Base-by-base conservation (phyloP, 2,797 vertebrate species). In the Bryconaethiops microstoma region DNA sequence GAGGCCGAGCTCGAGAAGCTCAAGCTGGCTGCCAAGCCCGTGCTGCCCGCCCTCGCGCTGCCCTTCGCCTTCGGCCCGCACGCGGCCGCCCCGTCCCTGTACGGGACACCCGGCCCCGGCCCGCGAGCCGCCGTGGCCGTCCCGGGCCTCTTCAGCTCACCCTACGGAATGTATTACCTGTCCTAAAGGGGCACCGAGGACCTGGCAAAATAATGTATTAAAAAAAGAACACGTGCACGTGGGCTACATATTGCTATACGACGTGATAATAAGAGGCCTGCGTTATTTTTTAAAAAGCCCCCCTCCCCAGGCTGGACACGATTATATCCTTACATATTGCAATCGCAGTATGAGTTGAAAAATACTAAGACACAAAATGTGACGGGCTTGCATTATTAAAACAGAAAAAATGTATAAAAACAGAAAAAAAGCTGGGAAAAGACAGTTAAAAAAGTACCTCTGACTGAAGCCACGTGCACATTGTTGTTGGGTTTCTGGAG, bases 81-180 rank as follows among this genome's bases (percentile, higher is more conserved):
- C 80, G 87, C 95, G 86, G 90, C 92, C 5, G 92, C 95, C 8
- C 91, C 93, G 0, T 79, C 94, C 13, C 39, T 89, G 0, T 95
- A 94, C 83, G 90, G 92, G 55, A 90, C 90, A 6, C 89, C 94
- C 0, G 90, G 83, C 54, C 88, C 89, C 76, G 95, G 94, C 84
- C 92, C 91, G 12, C 90, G 95, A 87, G 93, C 93, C 79, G 78
- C 88, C 1, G 81, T 95, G 78, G 95, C 93, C 23, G 91, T 95
- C 39, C 95, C 94, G 0, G 94, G 95, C 90, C 92, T 96, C 19
- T 95, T 96, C 79, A 87, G 93, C 35, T 90, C 93, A 80, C 96
- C 95, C 78, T 96, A 95, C 90, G 95, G 96, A 90, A 93, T 95
- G 94, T 96, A 96, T 91, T 95, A 96, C 88, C 86, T 95, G 89